Conservation (phyloP, 35 echinoderm and acorn worm genomes). For the Hemicentrotus pulcherrimus region DNA sequence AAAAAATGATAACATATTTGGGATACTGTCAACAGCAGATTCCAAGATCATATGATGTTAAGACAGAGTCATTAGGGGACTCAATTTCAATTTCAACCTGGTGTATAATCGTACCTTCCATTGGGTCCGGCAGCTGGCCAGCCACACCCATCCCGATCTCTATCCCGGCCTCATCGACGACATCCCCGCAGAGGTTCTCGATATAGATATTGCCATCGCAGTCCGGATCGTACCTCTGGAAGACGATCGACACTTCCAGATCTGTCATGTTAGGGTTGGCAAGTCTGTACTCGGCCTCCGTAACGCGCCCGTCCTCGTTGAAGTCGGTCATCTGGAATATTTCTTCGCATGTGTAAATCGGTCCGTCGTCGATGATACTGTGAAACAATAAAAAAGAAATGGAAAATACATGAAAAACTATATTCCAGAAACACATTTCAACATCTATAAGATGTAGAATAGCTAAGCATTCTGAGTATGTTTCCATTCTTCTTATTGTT, state of each 20-base stretch:
- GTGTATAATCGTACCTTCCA: constrained; percentile 9
- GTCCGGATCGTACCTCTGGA: constrained; percentile 34
- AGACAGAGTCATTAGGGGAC: too few species aligned
- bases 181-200: not conserved
- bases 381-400: not conserved
- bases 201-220: constrained; percentile 11
- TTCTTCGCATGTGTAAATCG: not conserved
- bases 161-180: not conserved
- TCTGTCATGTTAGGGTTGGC: constrained; percentile 39
- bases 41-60: too few species aligned
- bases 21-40: too few species aligned
- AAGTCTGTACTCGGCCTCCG: constrained; percentile 24
- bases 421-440: too few species aligned
- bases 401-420: not conserved
- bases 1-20: too few species aligned
- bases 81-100: too few species aligned
- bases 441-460: too few species aligned
- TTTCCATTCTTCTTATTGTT: not conserved
- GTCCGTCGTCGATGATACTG: not conserved
- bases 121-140: constrained; percentile 24
- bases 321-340: constrained; percentile 37
- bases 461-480: not conserved
- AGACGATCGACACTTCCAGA: not conserved
- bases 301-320: constrained; percentile 2
- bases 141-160: not conserved